Base-by-base conservation (phyloP, 2,888 invertebrate species). In the Bugulina stolonifera region DNA sequence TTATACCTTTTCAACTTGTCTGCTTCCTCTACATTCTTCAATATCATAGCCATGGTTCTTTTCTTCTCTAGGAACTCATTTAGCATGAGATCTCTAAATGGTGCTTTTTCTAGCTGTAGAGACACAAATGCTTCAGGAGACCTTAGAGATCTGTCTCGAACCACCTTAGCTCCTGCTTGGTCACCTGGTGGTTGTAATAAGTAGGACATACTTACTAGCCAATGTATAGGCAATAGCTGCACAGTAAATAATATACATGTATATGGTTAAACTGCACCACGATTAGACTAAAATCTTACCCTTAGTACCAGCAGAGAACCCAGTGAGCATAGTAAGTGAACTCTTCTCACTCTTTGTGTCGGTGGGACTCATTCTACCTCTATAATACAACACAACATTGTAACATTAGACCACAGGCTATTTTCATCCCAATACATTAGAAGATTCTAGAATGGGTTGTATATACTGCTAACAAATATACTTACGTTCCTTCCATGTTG, bases 91-190 rank as follows among this genome's bases (percentile, higher is more conserved):
- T 84, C 82, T 72, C 83, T 76, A 73, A 80, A 80, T n/a, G 83
- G 81, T 29, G 76, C 83, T 79, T 84, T 84, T 76, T 84, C 83
- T 69, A 83, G 74, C 74, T 84, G 84, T 1, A 84, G 75, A 32
- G 84, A 84, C 73, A 83, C 76, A 75, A 84, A 84, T 2, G 84
- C 80, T 72, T 83, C 82, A 0, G 81, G 79, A 69, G 75, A 76
- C 54, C 78, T 74, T 71, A 73, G 74, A 71, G 72, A 72, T n/a
- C 64, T 52, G 71, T 55, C 55, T n/a, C 57, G 22, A 2, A 32
- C 32, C 25, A 23, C 69, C 72, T 69, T 55, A 69, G 23, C 35
- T 3, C 35, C 52, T 32, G 64, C 32, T 27, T 5, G 25, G 18
- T 64, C 64, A 32, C 64, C 64, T 64, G 64, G 10, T n/a, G n/a